Evolutionary conservation across 2,888 invertebrate genomes (phyloP).

Genomic region (Keiferia lycopersicella): DNA sequence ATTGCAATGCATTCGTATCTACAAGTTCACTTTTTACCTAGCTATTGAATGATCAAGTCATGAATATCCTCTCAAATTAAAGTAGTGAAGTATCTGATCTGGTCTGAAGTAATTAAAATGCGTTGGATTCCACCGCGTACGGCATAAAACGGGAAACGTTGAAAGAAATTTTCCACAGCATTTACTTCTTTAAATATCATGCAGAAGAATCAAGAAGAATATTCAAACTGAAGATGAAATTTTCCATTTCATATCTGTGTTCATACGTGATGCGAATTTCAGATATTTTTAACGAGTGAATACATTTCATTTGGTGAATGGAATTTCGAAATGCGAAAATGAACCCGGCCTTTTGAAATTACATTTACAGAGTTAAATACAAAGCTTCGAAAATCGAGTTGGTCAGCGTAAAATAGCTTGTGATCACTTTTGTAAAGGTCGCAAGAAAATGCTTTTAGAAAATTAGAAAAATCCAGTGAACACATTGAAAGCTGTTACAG

Average conservation of each 20-base stretch:
- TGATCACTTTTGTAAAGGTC: neutral
- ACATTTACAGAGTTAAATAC: conserved; percentile 16
- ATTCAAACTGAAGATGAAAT: conserved; percentile 6
- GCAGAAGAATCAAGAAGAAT: neutral
- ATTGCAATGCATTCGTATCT: neutral
- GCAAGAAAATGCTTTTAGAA: conserved; percentile 10
- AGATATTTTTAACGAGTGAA: conserved; percentile 22
- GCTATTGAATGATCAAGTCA: neutral
- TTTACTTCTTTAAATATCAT: conserved; percentile 2
- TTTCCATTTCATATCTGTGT: conserved; percentile 23
- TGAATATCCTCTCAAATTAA: conserved; percentile 10
- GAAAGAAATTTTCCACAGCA: neutral
- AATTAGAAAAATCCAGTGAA: neutral
- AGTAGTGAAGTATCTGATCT: conserved; percentile 20
- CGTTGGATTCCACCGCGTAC: conserved; percentile 8
- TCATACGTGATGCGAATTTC: conserved; percentile 21
- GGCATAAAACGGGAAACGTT: conserved; percentile 10
- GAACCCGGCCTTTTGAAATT: conserved; percentile 7
- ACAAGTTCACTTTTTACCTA: neutral
- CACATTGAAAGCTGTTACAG: neutral
- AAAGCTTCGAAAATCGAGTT: too few species aligned
- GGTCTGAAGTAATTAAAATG: conserved; percentile 18
- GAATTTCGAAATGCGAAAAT: conserved; percentile 13
- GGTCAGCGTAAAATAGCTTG: too few species aligned
- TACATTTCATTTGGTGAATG: conserved; percentile 15